phyloP scores from a whole-genome alignment of 35 echinoderm and acorn worm species.

The Eucidaris tribuloides region DNA sequence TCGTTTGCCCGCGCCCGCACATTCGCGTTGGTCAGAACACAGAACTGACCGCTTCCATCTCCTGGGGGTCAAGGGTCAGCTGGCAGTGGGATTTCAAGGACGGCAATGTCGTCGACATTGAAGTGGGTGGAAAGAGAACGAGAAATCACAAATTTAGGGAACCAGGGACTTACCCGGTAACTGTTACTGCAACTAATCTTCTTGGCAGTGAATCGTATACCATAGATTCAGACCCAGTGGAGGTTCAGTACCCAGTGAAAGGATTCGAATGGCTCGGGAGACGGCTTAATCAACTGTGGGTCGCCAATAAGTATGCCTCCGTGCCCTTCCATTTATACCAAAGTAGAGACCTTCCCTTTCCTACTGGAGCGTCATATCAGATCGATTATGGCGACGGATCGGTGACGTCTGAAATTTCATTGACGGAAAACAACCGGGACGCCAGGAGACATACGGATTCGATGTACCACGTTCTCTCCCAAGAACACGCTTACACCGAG shows the following conservation, averaged over 20 bases:
- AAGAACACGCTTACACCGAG: conserved; percentile 49
- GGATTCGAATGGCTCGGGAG: conserved; percentile 65
- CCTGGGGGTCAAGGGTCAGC: conserved; percentile 81
- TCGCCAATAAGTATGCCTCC: conserved; percentile 30
- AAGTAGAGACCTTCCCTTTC: conserved; percentile 57
- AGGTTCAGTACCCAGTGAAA: conserved; percentile 69
- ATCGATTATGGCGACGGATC: conserved; percentile 77
- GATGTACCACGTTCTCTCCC: conserved; percentile 46
- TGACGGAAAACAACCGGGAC: conserved; percentile 31
- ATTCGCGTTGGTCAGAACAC: conserved; percentile 50
- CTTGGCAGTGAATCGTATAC: conserved; percentile 45
- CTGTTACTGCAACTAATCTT: conserved; percentile 64
- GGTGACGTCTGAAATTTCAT: background rate
- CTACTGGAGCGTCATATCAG: conserved; percentile 55
- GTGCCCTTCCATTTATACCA: conserved; percentile 68
- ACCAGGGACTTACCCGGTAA: conserved; percentile 56
- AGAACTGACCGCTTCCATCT: conserved; percentile 35
- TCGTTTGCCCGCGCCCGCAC: conserved; percentile 42
- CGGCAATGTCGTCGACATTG: conserved; percentile 37
- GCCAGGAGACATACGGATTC: conserved; percentile 48
- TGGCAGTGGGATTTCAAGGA: conserved; percentile 88
- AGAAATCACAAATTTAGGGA: conserved; percentile 64
- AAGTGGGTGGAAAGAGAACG: conserved; percentile 13
- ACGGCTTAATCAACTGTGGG: conserved; percentile 53
- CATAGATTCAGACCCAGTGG: conserved; percentile 46